Evolutionary conservation across 2,888 invertebrate species (phyloP), one percentile per base, ranked within the genome.

Genomic region (Mythimna vitellina): DNA sequence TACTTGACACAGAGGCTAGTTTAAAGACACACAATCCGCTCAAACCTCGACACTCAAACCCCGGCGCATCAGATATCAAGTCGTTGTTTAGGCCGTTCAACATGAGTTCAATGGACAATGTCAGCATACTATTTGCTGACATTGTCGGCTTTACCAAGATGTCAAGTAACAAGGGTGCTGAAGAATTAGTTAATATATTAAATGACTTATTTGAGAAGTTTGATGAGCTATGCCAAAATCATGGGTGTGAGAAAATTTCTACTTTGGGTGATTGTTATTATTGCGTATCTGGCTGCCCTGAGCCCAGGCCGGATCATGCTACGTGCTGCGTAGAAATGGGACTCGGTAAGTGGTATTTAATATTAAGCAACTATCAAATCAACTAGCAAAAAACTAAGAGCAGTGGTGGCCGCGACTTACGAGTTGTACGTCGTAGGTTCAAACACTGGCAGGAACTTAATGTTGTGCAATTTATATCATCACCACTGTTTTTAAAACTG

Each of bases 101-200:
- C 89, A 99, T 99, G 99, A 98, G 98, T 92, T 98, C 98, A 71
- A 99, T 99, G 99, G 98, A 99, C 84, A 98, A 99, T 91, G 99
- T 99, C 60, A 99, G 99, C 94, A 99, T 99, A 88, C 95, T 99
- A 62, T 99, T 99, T 92, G 99, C 99, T 42, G 99, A 99, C 92
- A 99, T 99, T 89, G 99, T 99, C 32, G 99, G 99, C 53, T 99
- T 99, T 93, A 99, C 99, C 0, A 98, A 98, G 91, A 99, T 99
- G 99, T 98, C 99, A 72, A 99, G 99, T 83, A 99, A 98, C 87
- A 99, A 99, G 95, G 98, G 98, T 86, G 99, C 99, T 70, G 99
- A 99, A 93, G 98, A 99, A 93, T 96, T 99, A 86, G 99, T 99
- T 17, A 98, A 98, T 89, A 98, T 99, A 89, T 96, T 99, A 72